Conservation (phyloP, 2,113 vertebrate genomes). For the Morone saxatilis region DNA sequence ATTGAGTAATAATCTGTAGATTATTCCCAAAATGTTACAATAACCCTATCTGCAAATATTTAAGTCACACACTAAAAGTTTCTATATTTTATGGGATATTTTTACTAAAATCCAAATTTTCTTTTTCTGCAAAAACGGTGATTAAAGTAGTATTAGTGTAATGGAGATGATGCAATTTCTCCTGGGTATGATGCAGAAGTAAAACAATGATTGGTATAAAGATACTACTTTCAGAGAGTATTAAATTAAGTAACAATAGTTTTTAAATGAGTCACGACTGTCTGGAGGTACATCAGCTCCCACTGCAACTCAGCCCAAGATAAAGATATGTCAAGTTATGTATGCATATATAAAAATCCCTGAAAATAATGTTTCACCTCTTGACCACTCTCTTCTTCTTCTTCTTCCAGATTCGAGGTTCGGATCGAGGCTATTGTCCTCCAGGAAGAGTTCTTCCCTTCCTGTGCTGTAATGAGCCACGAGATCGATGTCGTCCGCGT, state of each 20-base stretch:
- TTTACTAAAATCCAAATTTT: too few species aligned
- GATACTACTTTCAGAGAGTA: background rate
- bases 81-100: too few species aligned
- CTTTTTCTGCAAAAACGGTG: too few species aligned
- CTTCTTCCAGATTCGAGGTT: conserved; percentile 88
- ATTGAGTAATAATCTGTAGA: background rate
- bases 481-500: conserved; percentile 90
- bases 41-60: too few species aligned
- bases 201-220: conserved; percentile 5
- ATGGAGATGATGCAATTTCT: background rate
- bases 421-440: conserved; percentile 97
- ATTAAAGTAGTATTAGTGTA: conserved; percentile 5
- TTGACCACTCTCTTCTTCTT: too few species aligned
- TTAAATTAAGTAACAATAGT: background rate
- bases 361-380: too few species aligned
- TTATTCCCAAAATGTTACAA: background rate
- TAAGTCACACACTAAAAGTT: too few species aligned
- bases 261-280: background rate
- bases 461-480: conserved; percentile 88
- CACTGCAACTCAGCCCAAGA: background rate
- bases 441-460: conserved; percentile 92
- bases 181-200: background rate
- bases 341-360: too few species aligned
- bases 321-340: background rate
- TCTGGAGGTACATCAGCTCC: background rate